Evolutionary conservation across 2,888 invertebrate genomes (phyloP).

Genomic region (Cyrtodaria siliqua): DNA sequence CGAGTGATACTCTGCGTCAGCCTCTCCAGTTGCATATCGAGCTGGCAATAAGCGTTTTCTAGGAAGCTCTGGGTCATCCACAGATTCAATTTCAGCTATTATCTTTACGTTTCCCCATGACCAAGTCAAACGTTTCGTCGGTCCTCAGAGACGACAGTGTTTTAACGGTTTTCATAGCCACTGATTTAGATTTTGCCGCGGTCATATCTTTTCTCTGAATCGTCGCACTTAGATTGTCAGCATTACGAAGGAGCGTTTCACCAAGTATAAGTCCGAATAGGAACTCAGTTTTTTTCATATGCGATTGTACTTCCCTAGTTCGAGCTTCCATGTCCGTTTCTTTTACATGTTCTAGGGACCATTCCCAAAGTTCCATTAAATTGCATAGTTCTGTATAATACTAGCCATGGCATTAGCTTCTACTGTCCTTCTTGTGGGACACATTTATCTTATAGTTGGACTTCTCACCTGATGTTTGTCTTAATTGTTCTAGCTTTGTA

Average conservation of each 20-base stretch:
- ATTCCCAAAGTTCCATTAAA: no score
- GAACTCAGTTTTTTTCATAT: constrained; percentile 20
- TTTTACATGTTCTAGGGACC: constrained; percentile 11
- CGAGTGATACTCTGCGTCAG: no score
- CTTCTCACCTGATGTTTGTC: constrained; percentile 21
- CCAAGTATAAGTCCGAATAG: constrained; percentile 18
- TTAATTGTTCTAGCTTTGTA: constrained; percentile 39
- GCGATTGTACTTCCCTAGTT: constrained; percentile 1
- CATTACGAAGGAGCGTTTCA: constrained; percentile 6
- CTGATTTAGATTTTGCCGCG: no score
- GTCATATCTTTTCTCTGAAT: no score
- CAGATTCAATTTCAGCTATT: no score
- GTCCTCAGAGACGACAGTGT: no score
- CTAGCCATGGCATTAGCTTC: constrained; percentile 26
- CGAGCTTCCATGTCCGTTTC: constrained; percentile 8
- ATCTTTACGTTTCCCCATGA: no score
- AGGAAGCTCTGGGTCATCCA: no score
- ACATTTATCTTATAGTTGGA: constrained; percentile 17
- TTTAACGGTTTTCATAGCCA: no score
- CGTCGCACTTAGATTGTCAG: constrained; percentile 17
- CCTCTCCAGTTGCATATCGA: no score
- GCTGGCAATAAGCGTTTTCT: no score
- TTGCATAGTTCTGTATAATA: constrained; percentile 5
- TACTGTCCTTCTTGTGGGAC: constrained; percentile 62
- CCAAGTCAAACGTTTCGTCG: no score